Evolutionary conservation across 2,113 vertebrate species (phyloP).

Genomic region (Canis aureus): DNA sequence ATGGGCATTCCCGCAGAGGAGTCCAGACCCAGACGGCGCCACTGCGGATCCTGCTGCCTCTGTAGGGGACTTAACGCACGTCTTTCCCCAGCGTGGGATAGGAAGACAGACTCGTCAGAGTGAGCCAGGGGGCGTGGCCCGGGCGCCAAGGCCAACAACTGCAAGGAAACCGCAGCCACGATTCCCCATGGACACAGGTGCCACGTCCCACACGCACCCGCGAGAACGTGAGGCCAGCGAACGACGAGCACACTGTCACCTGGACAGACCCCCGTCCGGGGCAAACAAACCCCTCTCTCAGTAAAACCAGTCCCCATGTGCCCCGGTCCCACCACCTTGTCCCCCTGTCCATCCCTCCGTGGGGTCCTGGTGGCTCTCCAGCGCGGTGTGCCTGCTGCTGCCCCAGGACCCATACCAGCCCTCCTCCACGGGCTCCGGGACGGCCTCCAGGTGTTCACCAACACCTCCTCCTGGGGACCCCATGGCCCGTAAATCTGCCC

Average conservation of each 20-base stretch:
- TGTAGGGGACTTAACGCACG: no score
- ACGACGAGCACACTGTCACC: background rate
- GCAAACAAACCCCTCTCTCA: background rate
- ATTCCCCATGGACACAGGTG: background rate
- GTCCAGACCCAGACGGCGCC: conserved; percentile 67
- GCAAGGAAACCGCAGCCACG: background rate
- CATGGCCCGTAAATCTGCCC: background rate
- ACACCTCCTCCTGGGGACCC: background rate
- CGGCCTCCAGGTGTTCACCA: background rate
- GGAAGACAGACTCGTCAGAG: background rate
- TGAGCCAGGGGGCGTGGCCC: background rate
- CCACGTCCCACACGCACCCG: background rate
- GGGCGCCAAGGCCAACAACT: background rate
- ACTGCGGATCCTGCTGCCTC: background rate
- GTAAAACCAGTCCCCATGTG: background rate
- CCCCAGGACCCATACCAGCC: background rate
- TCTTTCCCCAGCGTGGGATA: no score
- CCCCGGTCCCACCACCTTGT: background rate
- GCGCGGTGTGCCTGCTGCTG: background rate
- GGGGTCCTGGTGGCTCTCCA: background rate
- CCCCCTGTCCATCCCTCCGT: background rate
- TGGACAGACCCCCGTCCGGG: background rate
- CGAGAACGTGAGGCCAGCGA: fast-evolving
- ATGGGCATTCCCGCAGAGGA: conserved; percentile 49
- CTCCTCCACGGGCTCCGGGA: background rate